Evolutionary conservation across 2,888 invertebrate genomes (phyloP).

Genomic region (Colostygia pectinataria): DNA sequence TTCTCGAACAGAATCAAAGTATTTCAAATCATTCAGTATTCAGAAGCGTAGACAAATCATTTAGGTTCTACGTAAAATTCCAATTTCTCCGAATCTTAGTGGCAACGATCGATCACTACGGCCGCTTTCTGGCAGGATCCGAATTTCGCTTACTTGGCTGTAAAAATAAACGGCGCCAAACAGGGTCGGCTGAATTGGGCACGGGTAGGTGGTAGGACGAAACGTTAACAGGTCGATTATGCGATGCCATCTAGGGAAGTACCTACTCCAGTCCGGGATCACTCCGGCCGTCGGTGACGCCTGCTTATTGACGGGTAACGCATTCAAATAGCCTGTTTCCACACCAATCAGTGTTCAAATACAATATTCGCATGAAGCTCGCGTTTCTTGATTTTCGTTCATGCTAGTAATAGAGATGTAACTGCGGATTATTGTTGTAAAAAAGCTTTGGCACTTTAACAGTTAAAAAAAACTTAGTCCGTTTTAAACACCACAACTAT

Average conservation of each 20-base stretch:
- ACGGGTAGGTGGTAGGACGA: slow-evolving; percentile 47
- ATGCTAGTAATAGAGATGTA: slow-evolving; percentile 23
- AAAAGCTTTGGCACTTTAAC: too few species aligned
- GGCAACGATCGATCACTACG: slow-evolving; percentile 31
- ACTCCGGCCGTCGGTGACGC: slow-evolving; percentile 50
- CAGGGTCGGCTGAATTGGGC: slow-evolving; percentile 42
- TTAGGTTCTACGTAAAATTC: slow-evolving; percentile 16
- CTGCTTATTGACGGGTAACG: slow-evolving; percentile 76
- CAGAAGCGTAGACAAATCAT: slow-evolving; percentile 12
- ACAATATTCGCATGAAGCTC: slow-evolving; percentile 56
- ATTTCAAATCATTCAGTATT: slow-evolving; percentile 4
- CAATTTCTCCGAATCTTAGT: slow-evolving; percentile 25
- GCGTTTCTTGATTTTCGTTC: slow-evolving; percentile 49
- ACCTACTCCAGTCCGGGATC: slow-evolving; percentile 45
- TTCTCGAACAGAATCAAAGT: slow-evolving; percentile 1
- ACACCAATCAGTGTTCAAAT: slow-evolving; percentile 59
- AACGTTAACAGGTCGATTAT: slow-evolving; percentile 78
- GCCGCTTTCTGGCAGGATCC: slow-evolving; percentile 36
- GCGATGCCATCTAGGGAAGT: slow-evolving; percentile 63
- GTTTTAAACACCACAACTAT: background rate
- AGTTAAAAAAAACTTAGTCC: too few species aligned
- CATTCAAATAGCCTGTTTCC: slow-evolving; percentile 76
- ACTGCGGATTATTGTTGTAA: slow-evolving; percentile 14
- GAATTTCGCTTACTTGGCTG: slow-evolving; percentile 52
- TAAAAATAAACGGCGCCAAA: slow-evolving; percentile 65